A percentile compares a stretch with the other conserved stretches of the same genome.
phyloP scores from a whole-genome alignment of 2,888 invertebrate genomes.

The Dexiosoma caninum region DNA sequence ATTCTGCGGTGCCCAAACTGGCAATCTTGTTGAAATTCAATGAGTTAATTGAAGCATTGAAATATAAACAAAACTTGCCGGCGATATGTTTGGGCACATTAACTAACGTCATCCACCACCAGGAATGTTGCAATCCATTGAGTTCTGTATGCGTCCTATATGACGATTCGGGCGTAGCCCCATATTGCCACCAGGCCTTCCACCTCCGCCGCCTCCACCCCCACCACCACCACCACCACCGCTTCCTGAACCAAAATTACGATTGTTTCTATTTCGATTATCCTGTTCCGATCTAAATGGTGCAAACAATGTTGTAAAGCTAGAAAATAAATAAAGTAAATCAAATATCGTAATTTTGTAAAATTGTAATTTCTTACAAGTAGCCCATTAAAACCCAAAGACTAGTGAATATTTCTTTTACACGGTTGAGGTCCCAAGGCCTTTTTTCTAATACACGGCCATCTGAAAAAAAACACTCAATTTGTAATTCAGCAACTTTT shows the following conservation, averaged over 20 bases:
- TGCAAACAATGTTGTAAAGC: slow-evolving; percentile 69
- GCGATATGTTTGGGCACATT: slow-evolving; percentile 64
- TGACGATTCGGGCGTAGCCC: slow-evolving; percentile 68
- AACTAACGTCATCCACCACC: slow-evolving; percentile 67
- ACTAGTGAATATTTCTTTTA: slow-evolving; percentile 68
- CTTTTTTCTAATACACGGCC: slow-evolving; percentile 71
- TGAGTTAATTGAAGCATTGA: background rate
- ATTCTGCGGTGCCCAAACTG: slow-evolving; percentile 65
- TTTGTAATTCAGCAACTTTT: background rate
- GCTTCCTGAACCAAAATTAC: slow-evolving; percentile 60
- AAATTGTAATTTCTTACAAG: slow-evolving; percentile 67
- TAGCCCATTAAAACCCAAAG: slow-evolving; percentile 70
- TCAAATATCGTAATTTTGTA: too few species aligned
- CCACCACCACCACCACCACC: slow-evolving; percentile 67
- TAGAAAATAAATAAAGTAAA: slow-evolving; percentile 28
- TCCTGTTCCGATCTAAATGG: slow-evolving; percentile 67
- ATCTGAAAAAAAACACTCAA: slow-evolving; percentile 62
- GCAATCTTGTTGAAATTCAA: slow-evolving; percentile 15
- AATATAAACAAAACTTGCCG: slow-evolving; percentile 29
- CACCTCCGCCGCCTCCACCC: slow-evolving; percentile 57
- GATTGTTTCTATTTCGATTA: slow-evolving; percentile 45
- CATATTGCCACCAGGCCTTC: slow-evolving; percentile 28
- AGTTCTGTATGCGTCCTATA: slow-evolving; percentile 65
- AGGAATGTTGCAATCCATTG: slow-evolving; percentile 67
- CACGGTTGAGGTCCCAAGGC: slow-evolving; percentile 71